phyloP scores from a whole-genome alignment of 2,888 invertebrate species.

The Cerastis leucographa region DNA sequence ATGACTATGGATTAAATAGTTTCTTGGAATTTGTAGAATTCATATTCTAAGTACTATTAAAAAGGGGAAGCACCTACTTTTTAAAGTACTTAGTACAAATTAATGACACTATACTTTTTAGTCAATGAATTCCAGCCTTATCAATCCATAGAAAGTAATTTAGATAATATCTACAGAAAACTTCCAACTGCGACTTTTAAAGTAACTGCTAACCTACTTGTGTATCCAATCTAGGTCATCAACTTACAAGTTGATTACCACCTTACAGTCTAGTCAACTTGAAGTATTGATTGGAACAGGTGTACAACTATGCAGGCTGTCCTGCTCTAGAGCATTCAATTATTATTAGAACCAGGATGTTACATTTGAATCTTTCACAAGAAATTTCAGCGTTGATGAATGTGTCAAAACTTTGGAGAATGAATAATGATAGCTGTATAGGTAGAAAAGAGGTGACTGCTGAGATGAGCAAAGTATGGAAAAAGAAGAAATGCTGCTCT shows the following conservation, averaged over 20 bases:
- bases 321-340: slow-evolving; percentile 30
- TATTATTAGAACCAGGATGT: slow-evolving; percentile 22
- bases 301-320: slow-evolving; percentile 28
- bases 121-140: slow-evolving; percentile 11
- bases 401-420: background rate
- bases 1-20: background rate
- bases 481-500: too few relatives aligned
- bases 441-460: too few relatives aligned
- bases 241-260: slow-evolving; percentile 54
- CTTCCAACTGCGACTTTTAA: slow-evolving; percentile 18
- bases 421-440: background rate
- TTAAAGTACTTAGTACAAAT: background rate
- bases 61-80: slow-evolving; percentile 22
- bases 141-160: slow-evolving; percentile 32
- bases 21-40: slow-evolving; percentile 20
- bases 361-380: slow-evolving; percentile 35
- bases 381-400: slow-evolving; percentile 20
- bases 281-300: slow-evolving; percentile 35
- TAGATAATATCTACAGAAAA: slow-evolving; percentile 19
- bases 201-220: slow-evolving; percentile 45
- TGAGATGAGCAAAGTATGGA: too few relatives aligned
- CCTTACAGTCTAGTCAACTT: slow-evolving; percentile 31
- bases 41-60: slow-evolving; percentile 28
- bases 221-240: slow-evolving; percentile 59
- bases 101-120: slow-evolving; percentile 8